A percentile compares a stretch with the other conserved stretches of the same genome.
These are phyloP conservation scores for Branchinecta sandiegonensis DNA, from an alignment of 2,888 invertebrate species.

Conservation along the genomic window DNA sequence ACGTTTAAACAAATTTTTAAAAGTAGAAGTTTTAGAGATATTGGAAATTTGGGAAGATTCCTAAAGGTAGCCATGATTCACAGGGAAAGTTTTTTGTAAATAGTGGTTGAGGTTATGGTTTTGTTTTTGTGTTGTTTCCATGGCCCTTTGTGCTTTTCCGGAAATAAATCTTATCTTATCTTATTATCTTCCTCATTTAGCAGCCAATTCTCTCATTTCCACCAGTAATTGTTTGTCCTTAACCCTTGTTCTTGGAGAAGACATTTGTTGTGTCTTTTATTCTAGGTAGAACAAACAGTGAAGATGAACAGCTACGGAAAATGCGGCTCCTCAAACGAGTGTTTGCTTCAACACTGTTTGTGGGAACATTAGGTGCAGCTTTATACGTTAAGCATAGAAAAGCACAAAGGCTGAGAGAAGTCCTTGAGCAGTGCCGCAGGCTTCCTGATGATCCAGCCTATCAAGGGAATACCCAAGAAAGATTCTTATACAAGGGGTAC, in stretches of 20 bases:
- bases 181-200: no score
- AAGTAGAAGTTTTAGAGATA: no score
- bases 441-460: constrained; percentile 22
- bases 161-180: no score
- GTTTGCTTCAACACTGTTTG: constrained; percentile 20
- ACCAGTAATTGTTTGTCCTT: background rate
- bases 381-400: constrained; percentile 20
- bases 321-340: constrained; percentile 21
- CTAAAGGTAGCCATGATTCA: no score
- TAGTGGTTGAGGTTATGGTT: no score
- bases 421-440: constrained; percentile 22
- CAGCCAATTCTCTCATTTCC: background rate
- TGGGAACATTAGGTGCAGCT: constrained; percentile 19
- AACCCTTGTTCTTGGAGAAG: background rate
- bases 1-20: no score
- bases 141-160: no score
- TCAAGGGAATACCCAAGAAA: constrained; percentile 12
- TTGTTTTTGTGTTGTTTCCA: no score
- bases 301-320: constrained; percentile 15
- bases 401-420: constrained; percentile 18
- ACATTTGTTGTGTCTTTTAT: background rate
- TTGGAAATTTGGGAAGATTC: no score
- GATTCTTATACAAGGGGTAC: constrained; percentile 25
- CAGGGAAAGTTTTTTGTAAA: no score
- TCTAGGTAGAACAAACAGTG: background rate